Evolutionary conservation across 2,113 vertebrate species (phyloP).

Genomic region (Brienomyrus longianalis): DNA sequence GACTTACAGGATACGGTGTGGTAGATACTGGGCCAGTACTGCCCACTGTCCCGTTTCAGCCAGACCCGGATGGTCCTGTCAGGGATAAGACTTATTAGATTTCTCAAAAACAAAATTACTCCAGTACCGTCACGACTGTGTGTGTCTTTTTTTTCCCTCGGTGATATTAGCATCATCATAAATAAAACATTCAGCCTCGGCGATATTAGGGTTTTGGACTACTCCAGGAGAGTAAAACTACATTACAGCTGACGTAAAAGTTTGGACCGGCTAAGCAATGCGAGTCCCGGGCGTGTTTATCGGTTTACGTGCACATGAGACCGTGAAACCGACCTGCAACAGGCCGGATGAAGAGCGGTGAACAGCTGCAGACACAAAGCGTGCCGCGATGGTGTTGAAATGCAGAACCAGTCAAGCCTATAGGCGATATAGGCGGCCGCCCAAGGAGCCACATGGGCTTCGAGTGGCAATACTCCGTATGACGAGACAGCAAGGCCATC

Average conservation of each 20-base stretch:
- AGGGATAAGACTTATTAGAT: not conserved
- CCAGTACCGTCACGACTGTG: not conserved
- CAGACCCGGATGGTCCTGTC: constrained; percentile 85
- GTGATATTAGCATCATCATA: too few species aligned
- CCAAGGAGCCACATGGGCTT: not conserved
- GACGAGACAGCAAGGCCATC: not conserved
- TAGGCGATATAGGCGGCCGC: not conserved
- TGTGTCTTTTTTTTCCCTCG: not conserved
- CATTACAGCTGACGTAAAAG: not conserved
- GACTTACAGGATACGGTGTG: constrained; percentile 90
- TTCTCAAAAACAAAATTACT: not conserved
- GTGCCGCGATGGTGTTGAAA: not conserved
- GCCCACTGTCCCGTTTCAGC: constrained; percentile 94
- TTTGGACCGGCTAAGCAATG: not conserved
- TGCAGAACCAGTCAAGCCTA: not conserved
- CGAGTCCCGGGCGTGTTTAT: not conserved
- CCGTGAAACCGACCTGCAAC: not conserved
- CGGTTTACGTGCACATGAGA: not conserved
- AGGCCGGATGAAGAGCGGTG: not conserved
- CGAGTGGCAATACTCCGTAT: not conserved
- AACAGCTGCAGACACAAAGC: not conserved
- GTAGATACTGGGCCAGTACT: constrained; percentile 94
- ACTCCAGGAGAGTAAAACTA: not conserved
- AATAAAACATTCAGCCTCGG: too few species aligned
- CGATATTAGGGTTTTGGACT: not conserved